Percentiles rank a stretch among this genome's conserved stretches.
phyloP scores from a whole-genome alignment of 2,888 invertebrate species.

The Dryadula phaetusa region DNA sequence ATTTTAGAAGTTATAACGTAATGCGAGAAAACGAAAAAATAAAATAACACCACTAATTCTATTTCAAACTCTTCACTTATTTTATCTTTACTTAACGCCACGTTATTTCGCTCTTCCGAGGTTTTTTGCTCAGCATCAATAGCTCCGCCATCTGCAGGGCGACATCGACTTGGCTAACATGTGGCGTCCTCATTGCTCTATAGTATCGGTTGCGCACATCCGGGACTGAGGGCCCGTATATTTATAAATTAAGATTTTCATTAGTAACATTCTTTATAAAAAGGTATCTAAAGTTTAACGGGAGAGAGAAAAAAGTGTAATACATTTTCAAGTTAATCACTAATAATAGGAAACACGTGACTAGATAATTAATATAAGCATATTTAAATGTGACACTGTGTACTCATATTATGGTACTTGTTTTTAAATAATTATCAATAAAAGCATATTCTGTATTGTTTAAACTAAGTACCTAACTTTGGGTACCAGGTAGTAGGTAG shows the following conservation, averaged over 20 bases:
- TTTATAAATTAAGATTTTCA: slow-evolving; percentile 38
- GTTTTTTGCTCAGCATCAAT: slow-evolving; percentile 32
- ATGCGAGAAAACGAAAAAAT: neutral
- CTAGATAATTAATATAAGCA: too few relatives aligned
- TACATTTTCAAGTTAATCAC: neutral
- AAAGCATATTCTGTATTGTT: too few relatives aligned
- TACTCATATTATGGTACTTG: neutral
- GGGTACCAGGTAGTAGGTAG: too few relatives aligned
- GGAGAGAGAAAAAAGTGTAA: neutral
- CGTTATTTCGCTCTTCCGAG: slow-evolving; percentile 19
- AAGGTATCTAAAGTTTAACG: neutral
- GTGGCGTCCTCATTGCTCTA: slow-evolving; percentile 49
- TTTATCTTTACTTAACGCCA: neutral
- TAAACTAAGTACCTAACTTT: too few relatives aligned
- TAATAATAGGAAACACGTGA: neutral
- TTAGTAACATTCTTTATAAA: neutral
- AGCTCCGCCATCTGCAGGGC: slow-evolving; percentile 48
- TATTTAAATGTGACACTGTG: neutral
- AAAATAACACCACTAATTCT: neutral
- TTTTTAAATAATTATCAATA: neutral
- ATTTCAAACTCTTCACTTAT: neutral
- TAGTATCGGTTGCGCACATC: slow-evolving; percentile 46
- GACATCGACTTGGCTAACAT: slow-evolving; percentile 48
- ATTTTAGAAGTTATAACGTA: too few relatives aligned
- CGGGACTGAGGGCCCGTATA: slow-evolving; percentile 44